These are phyloP conservation scores for Philereme vetulata DNA, from an alignment of 2,888 invertebrate genomes.

Conservation along the genomic window DNA sequence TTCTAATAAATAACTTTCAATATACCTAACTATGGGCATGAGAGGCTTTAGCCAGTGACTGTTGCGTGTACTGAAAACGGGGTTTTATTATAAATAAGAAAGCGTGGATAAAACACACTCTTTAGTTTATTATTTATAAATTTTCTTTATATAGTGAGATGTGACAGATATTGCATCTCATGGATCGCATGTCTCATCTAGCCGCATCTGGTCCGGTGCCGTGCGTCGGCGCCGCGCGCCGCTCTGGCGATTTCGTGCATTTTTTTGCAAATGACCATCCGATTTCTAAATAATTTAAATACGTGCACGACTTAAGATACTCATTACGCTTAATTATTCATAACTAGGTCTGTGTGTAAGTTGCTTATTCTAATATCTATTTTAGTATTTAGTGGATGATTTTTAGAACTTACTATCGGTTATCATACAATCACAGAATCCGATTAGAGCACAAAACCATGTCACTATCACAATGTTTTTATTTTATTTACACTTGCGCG, in stretches of 20 bases:
- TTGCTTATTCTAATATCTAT: slow-evolving; percentile 28
- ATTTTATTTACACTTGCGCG: slow-evolving; percentile 56
- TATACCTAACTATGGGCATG: too few species aligned
- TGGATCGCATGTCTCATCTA: slow-evolving; percentile 41
- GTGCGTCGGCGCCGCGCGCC: slow-evolving; percentile 55
- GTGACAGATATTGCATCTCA: background rate
- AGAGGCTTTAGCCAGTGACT: too few species aligned
- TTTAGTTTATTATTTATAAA: too few species aligned
- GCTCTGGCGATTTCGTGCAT: slow-evolving; percentile 77
- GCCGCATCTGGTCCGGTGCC: slow-evolving; percentile 49
- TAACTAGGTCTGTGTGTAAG: slow-evolving; percentile 66
- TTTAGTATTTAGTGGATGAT: background rate
- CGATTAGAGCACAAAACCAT: slow-evolving; percentile 78
- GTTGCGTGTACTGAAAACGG: too few species aligned
- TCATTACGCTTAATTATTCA: slow-evolving; percentile 67
- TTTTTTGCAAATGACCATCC: slow-evolving; percentile 77
- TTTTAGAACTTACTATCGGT: slow-evolving; percentile 63
- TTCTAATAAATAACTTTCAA: too few species aligned
- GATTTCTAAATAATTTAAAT: slow-evolving; percentile 83
- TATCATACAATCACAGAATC: slow-evolving; percentile 70
- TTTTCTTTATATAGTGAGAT: too few species aligned
- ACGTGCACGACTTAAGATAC: slow-evolving; percentile 71
- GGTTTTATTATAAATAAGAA: too few species aligned
- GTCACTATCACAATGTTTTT: slow-evolving; percentile 74
- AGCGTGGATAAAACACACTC: too few species aligned